Evolutionary conservation across 2,113 vertebrate genomes (phyloP).

Genomic region (Melospiza melodia): DNA sequence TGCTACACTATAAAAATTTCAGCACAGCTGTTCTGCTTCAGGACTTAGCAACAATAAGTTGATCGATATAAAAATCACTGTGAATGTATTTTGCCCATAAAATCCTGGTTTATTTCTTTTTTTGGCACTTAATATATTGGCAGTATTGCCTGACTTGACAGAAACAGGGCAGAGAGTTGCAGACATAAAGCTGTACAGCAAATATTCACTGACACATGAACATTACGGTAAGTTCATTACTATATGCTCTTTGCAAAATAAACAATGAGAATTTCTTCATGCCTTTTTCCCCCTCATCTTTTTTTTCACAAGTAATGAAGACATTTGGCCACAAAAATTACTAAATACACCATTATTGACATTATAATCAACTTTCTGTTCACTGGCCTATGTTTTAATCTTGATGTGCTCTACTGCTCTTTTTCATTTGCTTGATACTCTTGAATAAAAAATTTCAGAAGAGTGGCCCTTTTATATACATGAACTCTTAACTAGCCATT

Average conservation of each 20-base stretch:
- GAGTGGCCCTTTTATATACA: background rate
- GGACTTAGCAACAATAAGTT: background rate
- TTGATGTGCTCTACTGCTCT: background rate
- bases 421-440: background rate
- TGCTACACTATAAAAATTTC: background rate
- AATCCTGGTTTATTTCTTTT: background rate
- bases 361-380: conserved; percentile 8
- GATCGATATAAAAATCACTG: background rate
- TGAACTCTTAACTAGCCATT: background rate
- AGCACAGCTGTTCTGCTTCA: background rate
- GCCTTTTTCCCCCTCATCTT: background rate
- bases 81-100: background rate
- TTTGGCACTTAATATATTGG: background rate
- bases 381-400: background rate
- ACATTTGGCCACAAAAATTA: background rate
- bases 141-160: background rate
- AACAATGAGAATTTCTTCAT: background rate
- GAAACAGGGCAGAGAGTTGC: background rate
- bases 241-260: background rate
- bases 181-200: background rate
- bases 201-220: background rate
- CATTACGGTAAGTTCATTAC: background rate
- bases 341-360: background rate
- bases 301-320: background rate
- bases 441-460: background rate